Conservation (phyloP, 2,797 vertebrate species). For the Cheirogaleus major region DNA sequence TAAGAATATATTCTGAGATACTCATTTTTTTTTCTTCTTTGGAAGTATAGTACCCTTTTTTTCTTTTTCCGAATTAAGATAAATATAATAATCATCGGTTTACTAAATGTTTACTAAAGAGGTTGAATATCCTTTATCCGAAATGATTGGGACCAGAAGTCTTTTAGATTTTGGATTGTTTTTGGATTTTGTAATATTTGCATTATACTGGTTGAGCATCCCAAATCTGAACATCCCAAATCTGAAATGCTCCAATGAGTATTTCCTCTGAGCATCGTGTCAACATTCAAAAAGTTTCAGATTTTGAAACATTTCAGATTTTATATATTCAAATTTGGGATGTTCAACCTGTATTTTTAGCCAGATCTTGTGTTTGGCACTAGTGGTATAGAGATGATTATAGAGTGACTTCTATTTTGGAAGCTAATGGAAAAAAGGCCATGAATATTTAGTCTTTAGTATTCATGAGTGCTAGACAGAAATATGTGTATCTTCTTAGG, state of each 20-base stretch:
- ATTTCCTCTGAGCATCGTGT: background rate
- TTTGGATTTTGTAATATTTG: background rate
- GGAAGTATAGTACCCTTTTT: background rate
- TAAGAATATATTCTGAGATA: slow-evolving; percentile 83
- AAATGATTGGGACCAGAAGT: background rate
- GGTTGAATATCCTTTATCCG: background rate
- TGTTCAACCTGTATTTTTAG: background rate
- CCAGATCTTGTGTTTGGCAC: background rate
- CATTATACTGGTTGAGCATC: background rate
- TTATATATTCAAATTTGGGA: background rate
- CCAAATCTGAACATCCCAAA: background rate
- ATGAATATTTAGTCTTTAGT: background rate
- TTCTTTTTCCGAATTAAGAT: background rate
- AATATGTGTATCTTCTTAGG: background rate
- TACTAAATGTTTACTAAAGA: background rate
- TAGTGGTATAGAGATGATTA: background rate
- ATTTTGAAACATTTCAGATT: background rate
- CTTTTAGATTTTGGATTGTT: background rate
- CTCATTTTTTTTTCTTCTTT: background rate
- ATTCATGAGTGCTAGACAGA: background rate
- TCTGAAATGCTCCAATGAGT: background rate
- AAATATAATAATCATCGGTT: slow-evolving; percentile 19
- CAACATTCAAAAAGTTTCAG: background rate
- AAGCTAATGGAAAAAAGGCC: background rate
- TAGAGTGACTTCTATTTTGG: background rate